Base-by-base conservation (phyloP, 2,113 vertebrate species). In the Talpa occidentalis region DNA sequence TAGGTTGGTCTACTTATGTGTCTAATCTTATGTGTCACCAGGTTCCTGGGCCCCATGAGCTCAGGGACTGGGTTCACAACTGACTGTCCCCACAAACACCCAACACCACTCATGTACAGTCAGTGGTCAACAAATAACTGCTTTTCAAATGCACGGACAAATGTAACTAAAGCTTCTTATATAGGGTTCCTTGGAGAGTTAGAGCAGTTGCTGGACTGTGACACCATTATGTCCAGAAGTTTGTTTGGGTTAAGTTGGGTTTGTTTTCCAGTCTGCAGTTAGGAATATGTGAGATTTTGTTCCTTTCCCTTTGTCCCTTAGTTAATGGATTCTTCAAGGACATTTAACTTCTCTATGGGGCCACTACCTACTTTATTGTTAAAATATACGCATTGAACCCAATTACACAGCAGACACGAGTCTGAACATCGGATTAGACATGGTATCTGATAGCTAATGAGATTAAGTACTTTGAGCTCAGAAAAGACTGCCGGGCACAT, bases 401-500 rank as follows among this genome's bases (percentile, higher is more conserved):
- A 95, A 64, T 80, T 94, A 91, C 35, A 89, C 42, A 96, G 54
- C 54, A 90, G 89, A 84, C 72, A 37, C 1, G 30, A 66, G 54
- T 94, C 90, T 91, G 67, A 94, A 84, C 89, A 87, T 81, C 0
- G 26, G 87, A 92, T 96, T 97, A 92, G 89, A 93, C 77, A 73
- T 84, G 77, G 80, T 89, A n/a, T 81, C 80, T 69, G 67, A 90
- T 69, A 80, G 62, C 77, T 96, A 95, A 90, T 87, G 77, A 96
- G 95, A 94, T 96, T 90, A 93, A 95, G n/a, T 84, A 59, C 93
- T 96, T 88, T 94, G 83, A 97, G 95, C 90, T 95, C 91, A 69
- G 77, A 66, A 64, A 90, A 78, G 85, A 74, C 82, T 91, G 42
- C 80, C 0, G 1, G 37, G 87, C 82, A 69, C 56, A 64, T 94